phyloP scores from a whole-genome alignment of 2,888 invertebrate species.

The Pachycephus smyrnensis region DNA sequence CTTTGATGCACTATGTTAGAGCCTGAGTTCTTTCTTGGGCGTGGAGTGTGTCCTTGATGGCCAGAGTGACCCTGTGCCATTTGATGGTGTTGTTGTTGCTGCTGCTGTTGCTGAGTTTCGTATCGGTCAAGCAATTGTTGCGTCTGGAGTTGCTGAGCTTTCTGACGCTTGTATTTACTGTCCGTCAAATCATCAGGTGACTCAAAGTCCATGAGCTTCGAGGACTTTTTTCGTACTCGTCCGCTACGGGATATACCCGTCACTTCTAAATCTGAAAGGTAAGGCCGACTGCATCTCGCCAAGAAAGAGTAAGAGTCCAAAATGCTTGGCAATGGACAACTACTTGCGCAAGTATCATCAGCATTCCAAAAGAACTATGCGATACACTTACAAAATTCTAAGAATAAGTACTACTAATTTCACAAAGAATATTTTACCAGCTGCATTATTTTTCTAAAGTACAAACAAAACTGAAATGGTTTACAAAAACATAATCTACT shows the following conservation, averaged over 20 bases:
- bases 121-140: conserved; percentile 59
- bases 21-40: conserved; percentile 49
- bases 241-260: conserved; percentile 91
- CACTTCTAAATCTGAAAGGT: conserved; percentile 78
- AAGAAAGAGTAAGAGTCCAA: conserved; percentile 48
- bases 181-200: conserved; percentile 87
- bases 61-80: conserved; percentile 30
- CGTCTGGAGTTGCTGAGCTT: conserved; percentile 53
- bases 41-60: conserved; percentile 29
- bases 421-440: background rate
- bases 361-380: background rate
- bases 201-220: conserved; percentile 93
- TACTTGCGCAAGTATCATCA: background rate
- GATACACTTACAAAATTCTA: background rate
- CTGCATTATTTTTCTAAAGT: background rate
- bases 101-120: conserved; percentile 47
- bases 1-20: conserved; percentile 38
- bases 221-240: conserved; percentile 92
- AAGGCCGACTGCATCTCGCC: conserved; percentile 60
- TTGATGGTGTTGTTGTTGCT: conserved; percentile 29
- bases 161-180: conserved; percentile 70
- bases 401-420: background rate
- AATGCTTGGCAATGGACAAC: conserved; percentile 39
- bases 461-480: background rate
- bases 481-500: background rate